phyloP scores from a whole-genome alignment of 2,888 invertebrate species.

The Eupithecia inturbata region DNA sequence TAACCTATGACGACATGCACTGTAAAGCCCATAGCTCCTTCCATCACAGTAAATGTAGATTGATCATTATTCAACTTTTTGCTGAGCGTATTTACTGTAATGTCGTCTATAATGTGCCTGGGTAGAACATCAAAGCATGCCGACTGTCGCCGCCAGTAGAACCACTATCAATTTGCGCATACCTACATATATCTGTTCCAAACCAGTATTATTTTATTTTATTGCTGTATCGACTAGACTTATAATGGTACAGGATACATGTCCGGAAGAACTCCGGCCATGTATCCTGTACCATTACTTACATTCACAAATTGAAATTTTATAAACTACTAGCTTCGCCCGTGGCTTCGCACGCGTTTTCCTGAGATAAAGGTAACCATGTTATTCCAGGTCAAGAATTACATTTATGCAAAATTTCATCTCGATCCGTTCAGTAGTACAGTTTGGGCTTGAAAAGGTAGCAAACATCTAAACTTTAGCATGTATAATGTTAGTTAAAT shows the following conservation, averaged over 20 bases:
- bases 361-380: too few species aligned
- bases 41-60: slow-evolving; percentile 8
- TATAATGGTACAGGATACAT: background rate
- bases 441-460: too few species aligned
- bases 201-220: slow-evolving; percentile 1
- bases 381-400: too few species aligned
- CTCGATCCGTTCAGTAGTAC: too few species aligned
- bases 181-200: background rate
- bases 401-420: too few species aligned
- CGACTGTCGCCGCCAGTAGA: slow-evolving; percentile 38
- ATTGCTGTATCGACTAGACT: background rate
- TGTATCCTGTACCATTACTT: too few species aligned
- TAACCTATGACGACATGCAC: background rate
- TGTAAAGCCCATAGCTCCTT: background rate
- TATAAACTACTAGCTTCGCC: background rate
- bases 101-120: background rate
- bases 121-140: slow-evolving; percentile 61
- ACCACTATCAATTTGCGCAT: slow-evolving; percentile 10
- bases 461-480: too few species aligned
- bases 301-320: background rate
- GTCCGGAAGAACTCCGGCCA: too few species aligned
- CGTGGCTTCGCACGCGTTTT: background rate
- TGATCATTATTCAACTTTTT: slow-evolving; percentile 9
- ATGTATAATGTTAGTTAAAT: too few species aligned
- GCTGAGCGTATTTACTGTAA: slow-evolving; percentile 7